Evolutionary conservation across 2,888 invertebrate genomes (phyloP), one percentile per base, ranked within the genome.

Genomic region (Stenotaenia linearis): DNA sequence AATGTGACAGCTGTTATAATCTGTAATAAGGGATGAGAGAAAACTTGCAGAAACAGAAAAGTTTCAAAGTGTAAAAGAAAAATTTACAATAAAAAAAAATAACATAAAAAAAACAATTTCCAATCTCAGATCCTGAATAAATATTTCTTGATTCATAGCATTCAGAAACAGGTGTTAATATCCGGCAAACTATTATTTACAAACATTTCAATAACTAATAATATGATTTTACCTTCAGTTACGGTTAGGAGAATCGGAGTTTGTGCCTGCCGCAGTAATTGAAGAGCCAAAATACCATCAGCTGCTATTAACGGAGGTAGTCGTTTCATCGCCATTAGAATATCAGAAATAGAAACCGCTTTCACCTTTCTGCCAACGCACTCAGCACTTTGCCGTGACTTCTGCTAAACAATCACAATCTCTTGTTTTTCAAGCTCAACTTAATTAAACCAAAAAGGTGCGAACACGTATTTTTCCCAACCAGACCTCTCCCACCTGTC

Each of bases 11-110:
- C 56, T 56, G 56, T 56, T 56, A 56, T 56, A 56, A 56, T 18
- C 56, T 56, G 56, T 56, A 56, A 56, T 56, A 56, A 56, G 56
- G 56, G 56, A 56, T 56, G 56, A 56, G 56, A 56, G 56, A 56
- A 56, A 56, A 56, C 56, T 56, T 56, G 56, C 23, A 23, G 56
- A 56, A 45, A 45, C n/a, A 56, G 56, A 56, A 56, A 56, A 56
- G 56, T 56, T 56, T 56, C 56, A 56, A 56, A 56, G 56, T 18
- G 9, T 15, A 56, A n/a, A 15, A 56, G 9, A 56, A 15, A 9
- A 18, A 56, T 7, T 9, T 9, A 32, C 9, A 37, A 37, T 37
- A 12, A 15, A 37, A 37, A 37, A 37, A 37, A 32, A 6, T 6
- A 37, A 37, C 37, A 37, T 1, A 37, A 3, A 37, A 37, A 37